Percentiles rank a stretch among this genome's conserved stretches.
These are phyloP conservation scores for Mobula birostris DNA, from an alignment of 2,113 vertebrate genomes.

Conservation along the genomic window DNA sequence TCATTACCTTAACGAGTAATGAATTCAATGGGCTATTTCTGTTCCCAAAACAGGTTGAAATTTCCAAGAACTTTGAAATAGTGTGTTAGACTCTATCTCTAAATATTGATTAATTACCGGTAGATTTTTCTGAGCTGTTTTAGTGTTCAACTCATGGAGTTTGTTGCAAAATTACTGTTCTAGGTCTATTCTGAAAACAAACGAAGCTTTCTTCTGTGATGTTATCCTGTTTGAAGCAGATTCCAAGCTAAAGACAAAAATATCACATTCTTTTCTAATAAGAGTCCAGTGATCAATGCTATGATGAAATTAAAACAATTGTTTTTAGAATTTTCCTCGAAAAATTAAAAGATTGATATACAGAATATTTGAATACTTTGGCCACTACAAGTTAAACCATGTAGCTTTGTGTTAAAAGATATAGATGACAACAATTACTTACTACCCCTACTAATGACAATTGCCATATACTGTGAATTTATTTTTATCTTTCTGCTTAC, in stretches of 20 bases:
- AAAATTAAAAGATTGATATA: neutral
- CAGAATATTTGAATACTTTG: neutral
- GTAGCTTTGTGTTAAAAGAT: neutral
- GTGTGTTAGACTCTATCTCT: neutral
- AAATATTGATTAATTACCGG: neutral
- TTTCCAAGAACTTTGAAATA: neutral
- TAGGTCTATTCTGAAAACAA: neutral
- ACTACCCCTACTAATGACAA: neutral
- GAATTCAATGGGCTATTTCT: too few species aligned
- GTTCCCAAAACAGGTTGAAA: neutral
- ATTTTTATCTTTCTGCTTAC: slow-evolving; percentile 50
- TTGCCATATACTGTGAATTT: neutral
- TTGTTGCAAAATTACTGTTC: neutral
- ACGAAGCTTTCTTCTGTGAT: neutral
- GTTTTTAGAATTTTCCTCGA: neutral
- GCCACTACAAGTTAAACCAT: neutral
- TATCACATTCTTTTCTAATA: neutral
- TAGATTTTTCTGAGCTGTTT: neutral
- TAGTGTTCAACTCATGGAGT: neutral
- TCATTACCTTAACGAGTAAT: too few species aligned
- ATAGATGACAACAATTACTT: slow-evolving; percentile 35
- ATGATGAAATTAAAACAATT: neutral
- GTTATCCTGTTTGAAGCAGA: neutral
- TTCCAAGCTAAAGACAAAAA: neutral
- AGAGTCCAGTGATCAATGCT: neutral